These are phyloP conservation scores for Daktulosphaira vitifoliae DNA, from an alignment of 1,140 invertebrate species.

Conservation along the genomic window DNA sequence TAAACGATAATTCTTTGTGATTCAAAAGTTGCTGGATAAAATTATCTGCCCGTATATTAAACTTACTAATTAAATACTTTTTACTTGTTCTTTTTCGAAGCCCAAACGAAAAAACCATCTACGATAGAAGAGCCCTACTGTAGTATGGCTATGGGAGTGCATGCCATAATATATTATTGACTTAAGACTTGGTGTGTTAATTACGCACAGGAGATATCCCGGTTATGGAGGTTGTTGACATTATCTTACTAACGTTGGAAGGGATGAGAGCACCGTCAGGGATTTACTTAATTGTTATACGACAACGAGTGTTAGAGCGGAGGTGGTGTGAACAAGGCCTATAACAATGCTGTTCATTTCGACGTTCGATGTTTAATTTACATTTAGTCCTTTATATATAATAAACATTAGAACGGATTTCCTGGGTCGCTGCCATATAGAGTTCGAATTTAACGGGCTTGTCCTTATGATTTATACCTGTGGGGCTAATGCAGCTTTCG, in stretches of 20 bases:
- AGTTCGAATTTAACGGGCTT: neutral
- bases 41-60: too few relatives aligned
- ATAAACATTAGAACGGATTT: conserved; percentile 33
- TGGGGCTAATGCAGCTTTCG: conserved; percentile 18
- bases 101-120: too few relatives aligned
- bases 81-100: too few relatives aligned
- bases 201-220: conserved; percentile 18
- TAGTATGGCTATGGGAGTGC: too few relatives aligned
- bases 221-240: conserved; percentile 23
- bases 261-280: neutral
- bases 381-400: conserved; percentile 24
- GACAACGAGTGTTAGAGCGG: neutral
- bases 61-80: too few relatives aligned
- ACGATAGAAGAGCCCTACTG: too few relatives aligned
- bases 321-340: neutral
- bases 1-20: too few relatives aligned
- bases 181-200: conserved; percentile 20
- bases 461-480: conserved; percentile 12
- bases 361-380: conserved; percentile 23
- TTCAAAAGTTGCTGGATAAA: too few relatives aligned
- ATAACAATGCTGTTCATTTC: neutral
- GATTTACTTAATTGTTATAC: conserved; percentile 32
- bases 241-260: neutral
- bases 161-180: conserved; percentile 14
- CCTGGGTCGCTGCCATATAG: neutral